Evolutionary conservation across 2,888 invertebrate species (phyloP), one percentile per base, ranked within the genome.

Genomic region (Dryomyza anilis): DNA sequence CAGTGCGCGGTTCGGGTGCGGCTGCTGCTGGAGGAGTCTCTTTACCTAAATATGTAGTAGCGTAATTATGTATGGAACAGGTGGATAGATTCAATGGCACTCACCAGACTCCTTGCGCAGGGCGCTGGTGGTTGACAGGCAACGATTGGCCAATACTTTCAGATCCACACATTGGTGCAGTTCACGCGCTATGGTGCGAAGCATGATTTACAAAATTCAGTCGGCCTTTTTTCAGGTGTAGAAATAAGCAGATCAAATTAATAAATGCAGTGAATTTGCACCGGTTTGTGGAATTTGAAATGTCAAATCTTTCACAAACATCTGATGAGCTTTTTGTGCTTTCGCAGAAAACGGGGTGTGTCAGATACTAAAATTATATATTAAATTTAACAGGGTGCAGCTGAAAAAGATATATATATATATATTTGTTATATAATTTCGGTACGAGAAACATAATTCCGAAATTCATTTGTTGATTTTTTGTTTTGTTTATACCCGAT

Each of bases 161-260:
- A 64, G 53, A 23, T 71, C 68, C 14, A 73, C 12, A 33, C 66
- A 69, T 60, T 72, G 68, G 1, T 67, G 53, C 16, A 78, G 16
- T 53, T 67, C 72, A 21, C 58, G 60, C 3, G 70, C 67, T 3
- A 78, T 33, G 59, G 67, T 74, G 4, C 73, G 71, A 12, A 79
- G 70, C 78, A 78, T 78, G 39, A 48, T n/a, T n/a, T 16, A 8
- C 14, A 3, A 43, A 5, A 4, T 14, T 5, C 5, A 43, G 43
- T 16, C n/a, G 12, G 25, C 12, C 27, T 52, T 27, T 27, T 10
- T 23, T 39, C n/a, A 14, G 3, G 39, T n/a, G 12, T 39, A 39
- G n/a, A 2, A 39, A 39, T 39, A 39, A 39, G n/a, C n/a, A n/a
- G 33, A 33, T 33, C 33, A 39, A 39, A 39, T 39, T 39, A 3